Base-by-base conservation (phyloP, 2,888 invertebrate species). In the Bhutanitis thaidina region DNA sequence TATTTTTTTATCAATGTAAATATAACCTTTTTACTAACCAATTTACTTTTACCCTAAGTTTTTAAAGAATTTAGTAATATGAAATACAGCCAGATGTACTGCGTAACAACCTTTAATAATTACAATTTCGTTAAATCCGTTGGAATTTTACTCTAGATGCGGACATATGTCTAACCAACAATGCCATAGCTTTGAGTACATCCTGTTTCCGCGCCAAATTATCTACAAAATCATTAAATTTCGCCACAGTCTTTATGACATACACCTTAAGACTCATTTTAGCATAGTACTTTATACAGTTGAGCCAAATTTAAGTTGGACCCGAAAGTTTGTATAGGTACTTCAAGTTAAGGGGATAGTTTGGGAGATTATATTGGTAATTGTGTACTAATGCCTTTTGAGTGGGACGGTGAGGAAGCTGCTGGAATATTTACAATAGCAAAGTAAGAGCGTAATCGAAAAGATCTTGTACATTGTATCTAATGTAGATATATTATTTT, bases 341-440 rank as follows among this genome's bases (percentile, higher is more conserved):
- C 83, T 85, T 73, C 62, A 78, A 79, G 69, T 77, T 74, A 77
- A 71, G 81, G 78, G 83, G 80, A 80, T 80, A 75, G 74, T 69
- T 74, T 63, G 58, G 58, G 71, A 74, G 82, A 84, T 84, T 82
- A 80, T 75, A 71, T 74, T 77, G 64, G 81, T 83, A 80, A 84
- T 82, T 83, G 80, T 80, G 66, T 74, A 74, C 70, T 78, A 81
- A 86, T 85, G 71, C 70, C 61, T 66, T 74, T 75, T 65, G 64
- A 79, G 77, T 78, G 67, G 68, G 60, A 61, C 60, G 58, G 10
- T 5, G 34, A 50, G 50, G 64, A 67, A 61, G 64, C 60, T 60
- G 59, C 61, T 60, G 52, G 48, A 45, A 35, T 30, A 20, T 49
- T 48, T 49, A 32, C 30, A 25, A 43, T n/a, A 43, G 32, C 14